Percentiles rank a stretch among this genome's conserved stretches.
Conservation (phyloP, 1,140 invertebrate genomes). For the Bemisia tabaci region DNA sequence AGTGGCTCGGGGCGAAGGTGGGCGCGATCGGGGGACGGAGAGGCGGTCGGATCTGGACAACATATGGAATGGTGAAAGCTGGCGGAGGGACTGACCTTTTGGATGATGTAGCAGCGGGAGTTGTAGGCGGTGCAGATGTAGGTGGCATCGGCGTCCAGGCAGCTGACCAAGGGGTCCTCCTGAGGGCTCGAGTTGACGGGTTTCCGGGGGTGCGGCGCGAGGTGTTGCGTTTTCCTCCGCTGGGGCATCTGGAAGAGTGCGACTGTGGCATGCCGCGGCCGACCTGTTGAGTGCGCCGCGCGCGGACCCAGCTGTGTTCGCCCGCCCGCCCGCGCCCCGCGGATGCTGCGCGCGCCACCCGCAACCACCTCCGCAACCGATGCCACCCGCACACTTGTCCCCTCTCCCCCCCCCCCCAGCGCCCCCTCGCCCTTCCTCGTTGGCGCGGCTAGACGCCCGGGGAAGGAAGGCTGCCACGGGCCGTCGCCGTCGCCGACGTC, state of each 20-base stretch:
- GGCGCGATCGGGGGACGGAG: too few relatives aligned
- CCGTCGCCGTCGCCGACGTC: too few relatives aligned
- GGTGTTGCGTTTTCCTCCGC: neutral
- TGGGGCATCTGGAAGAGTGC: neutral
- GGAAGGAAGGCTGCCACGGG: too few relatives aligned
- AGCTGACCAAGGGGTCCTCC: constrained; percentile 34
- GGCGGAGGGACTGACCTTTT: constrained; percentile 35
- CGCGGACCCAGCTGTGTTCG: neutral
- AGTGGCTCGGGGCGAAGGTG: too few relatives aligned
- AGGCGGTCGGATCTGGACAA: neutral
- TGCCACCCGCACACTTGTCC: too few relatives aligned
- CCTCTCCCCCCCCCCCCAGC: too few relatives aligned
- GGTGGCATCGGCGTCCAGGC: constrained; percentile 37
- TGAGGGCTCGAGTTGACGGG: too few relatives aligned
- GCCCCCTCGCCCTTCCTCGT: too few relatives aligned
- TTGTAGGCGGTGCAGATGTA: constrained; percentile 41
- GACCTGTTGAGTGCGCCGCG: neutral
- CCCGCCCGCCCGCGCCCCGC: too few relatives aligned
- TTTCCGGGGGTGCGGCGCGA: neutral
- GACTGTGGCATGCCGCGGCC: neutral
- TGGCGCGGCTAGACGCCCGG: too few relatives aligned
- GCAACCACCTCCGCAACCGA: too few relatives aligned
- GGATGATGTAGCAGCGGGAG: constrained; percentile 40
- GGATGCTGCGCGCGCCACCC: neutral
- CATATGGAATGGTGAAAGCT: neutral